These are phyloP conservation scores for Drosophila nasuta DNA, from an alignment of 1,140 invertebrate genomes.

Conservation along the genomic window DNA sequence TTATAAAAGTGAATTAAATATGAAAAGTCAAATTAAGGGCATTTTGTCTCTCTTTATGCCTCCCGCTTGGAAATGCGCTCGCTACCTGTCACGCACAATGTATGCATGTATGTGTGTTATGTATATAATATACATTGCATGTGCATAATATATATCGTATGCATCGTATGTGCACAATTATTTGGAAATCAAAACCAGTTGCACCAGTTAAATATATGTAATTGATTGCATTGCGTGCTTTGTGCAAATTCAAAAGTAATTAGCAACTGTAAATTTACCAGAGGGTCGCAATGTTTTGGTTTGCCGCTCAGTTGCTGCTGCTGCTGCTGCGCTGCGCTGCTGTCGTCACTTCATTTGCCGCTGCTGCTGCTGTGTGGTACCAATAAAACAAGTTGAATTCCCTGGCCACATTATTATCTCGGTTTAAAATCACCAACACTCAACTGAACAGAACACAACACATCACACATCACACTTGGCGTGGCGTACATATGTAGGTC, in stretches of 20 bases:
- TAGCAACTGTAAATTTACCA: slow-evolving; percentile 34
- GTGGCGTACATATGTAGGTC: slow-evolving; percentile 51
- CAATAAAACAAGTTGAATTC: slow-evolving; percentile 35
- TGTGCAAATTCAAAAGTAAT: not conserved
- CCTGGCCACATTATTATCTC: slow-evolving; percentile 55
- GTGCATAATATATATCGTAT: not conserved
- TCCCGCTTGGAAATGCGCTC: slow-evolving; percentile 58
- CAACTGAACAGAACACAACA: slow-evolving; percentile 15
- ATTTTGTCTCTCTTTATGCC: slow-evolving; percentile 47
- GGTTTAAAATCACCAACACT: slow-evolving; percentile 53
- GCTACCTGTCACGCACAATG: slow-evolving; percentile 9
- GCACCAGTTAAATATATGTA: not conserved
- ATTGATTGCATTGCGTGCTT: not conserved
- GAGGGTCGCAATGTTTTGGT: slow-evolving; percentile 40
- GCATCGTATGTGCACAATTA: not conserved
- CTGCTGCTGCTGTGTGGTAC: slow-evolving; percentile 10
- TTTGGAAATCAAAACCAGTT: not conserved
- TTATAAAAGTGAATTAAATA: slow-evolving; percentile 62
- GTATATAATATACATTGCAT: not conserved
- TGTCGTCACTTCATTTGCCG: not conserved
- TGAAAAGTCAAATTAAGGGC: slow-evolving; percentile 81
- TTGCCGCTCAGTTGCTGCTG: slow-evolving; percentile 10
- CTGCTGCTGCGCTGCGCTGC: not conserved
- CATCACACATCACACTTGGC: slow-evolving; percentile 38
- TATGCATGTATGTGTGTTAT: not conserved